Evolutionary conservation across 2,113 vertebrate genomes (phyloP), one percentile per base, ranked within the genome.

Genomic region (Sinocyclocheilus maitianheensis): DNA sequence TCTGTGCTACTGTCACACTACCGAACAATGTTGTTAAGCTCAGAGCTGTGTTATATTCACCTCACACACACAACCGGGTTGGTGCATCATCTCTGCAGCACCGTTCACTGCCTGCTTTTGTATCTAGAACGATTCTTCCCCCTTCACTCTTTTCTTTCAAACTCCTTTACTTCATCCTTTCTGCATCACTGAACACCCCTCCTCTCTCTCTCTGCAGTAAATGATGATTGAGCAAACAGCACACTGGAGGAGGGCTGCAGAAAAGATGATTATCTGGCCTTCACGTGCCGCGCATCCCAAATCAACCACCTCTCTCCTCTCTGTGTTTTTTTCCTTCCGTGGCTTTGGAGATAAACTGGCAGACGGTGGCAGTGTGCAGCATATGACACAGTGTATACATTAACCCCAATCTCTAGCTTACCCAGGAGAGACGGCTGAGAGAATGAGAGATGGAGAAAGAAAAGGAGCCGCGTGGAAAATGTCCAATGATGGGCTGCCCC

Each of bases 201-300:
- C n/a, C 9, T 81, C 84, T 83, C 71, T 91, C 75, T 88, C 92
- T 89, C 93, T 94, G 92, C 93, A 93, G 92, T 92, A 91, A 93
- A 93, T 90, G 91, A 89, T 93, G 93, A 94, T 92, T 93, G 92
- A 93, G 91, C 91, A 93, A 94, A 94, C 90, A 91, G 84, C 60
- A 83, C 87, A 87, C 83, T 63, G 86, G 90, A 88, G 89, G 87
- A 91, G 87, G 89, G 87, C 90, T 90, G 93, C 91, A 94, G 91
- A 93, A 92, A 92, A 94, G 91, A 94, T 93, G 90, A 90, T 94
- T 93, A 94, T 93, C 92, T 85, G 88, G 88, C 90, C 81, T 91
- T 89, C 89, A 93, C 92, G 92, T 92, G 93, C 91, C 86, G n/a
- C 62, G 92, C 92, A 94, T 94, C 88, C 87, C 78, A 91, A 94